Evolutionary conservation across 2,797 vertebrate genomes (phyloP).

Genomic region (Ctenopoma multispine): DNA sequence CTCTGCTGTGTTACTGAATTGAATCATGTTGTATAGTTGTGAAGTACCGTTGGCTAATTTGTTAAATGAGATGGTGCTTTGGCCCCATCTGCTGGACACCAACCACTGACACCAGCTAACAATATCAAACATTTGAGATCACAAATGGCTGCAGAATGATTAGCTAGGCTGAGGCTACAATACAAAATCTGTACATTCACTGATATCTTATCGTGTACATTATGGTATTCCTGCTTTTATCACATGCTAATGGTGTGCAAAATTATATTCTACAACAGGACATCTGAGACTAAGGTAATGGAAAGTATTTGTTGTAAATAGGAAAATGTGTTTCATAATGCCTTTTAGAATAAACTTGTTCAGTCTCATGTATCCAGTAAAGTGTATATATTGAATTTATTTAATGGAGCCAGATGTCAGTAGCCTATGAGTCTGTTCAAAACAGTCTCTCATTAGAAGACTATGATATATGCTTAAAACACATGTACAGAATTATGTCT

Average conservation of each 20-base stretch:
- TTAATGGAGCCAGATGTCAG: no score
- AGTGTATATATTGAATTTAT: no score
- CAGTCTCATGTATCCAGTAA: no score
- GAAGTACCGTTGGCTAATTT: neutral
- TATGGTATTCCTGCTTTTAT: no score
- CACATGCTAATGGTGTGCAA: neutral
- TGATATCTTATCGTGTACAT: neutral
- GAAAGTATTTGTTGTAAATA: neutral
- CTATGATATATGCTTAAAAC: neutral
- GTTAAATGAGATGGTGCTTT: neutral
- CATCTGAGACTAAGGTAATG: neutral
- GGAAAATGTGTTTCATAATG: no score
- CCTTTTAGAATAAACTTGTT: neutral
- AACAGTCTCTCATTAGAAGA: neutral
- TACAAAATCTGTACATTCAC: neutral
- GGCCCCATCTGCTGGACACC: constrained; percentile 27
- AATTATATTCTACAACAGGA: neutral
- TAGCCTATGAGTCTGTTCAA: no score
- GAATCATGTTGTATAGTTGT: neutral
- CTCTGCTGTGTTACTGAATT: neutral
- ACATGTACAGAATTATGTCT: no score
- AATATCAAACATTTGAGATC: neutral
- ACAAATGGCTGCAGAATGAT: neutral
- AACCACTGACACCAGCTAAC: neutral
- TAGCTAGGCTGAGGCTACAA: no score